Evolutionary conservation across 2,113 vertebrate species (phyloP), one percentile per base, ranked within the genome.

Genomic region (Girardinichthys multiradiatus): DNA sequence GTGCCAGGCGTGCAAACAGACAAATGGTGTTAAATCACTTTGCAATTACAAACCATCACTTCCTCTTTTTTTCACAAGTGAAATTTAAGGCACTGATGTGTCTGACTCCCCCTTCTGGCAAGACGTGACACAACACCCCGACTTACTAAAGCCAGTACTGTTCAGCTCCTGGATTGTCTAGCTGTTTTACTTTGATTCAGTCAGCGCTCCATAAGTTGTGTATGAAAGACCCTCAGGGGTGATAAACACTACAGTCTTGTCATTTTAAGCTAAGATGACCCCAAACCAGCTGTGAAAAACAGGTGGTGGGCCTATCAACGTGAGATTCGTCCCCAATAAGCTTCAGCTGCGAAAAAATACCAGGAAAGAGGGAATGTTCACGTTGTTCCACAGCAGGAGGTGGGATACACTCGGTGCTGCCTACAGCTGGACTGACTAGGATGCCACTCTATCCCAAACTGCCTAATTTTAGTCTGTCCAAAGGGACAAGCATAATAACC

Each of bases 391-490:
- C 68, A 76, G 71, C 54, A n/a, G 28, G 54, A 24, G 37, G 67
- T 76, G 71, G 63, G 57, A 72, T 35, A 71, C 83, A 79, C 76
- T 81, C 64, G 61, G n/a, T 81, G 88, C 82, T 74, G 77, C 86
- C 62, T 69, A 80, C 84, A 91, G 91, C 88, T 87, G 86, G 90
- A 88, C 84, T 88, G 87, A 88, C 63, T 68, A 79, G 63, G 70
- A 90, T 86, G 84, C 91, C 84, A 90, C 83, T 86, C 87, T 80
- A 15, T 82, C 80, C 26, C 74, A 87, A 87, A 91, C 91, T 89
- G 91, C 90, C 88, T 92, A 85, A 86, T 85, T 84, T 86, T 67
- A 70, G 58, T 79, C 85, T 89, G 86, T 87, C 87, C 76, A 72
- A 74, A 84, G 81, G 65, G 79, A 82, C 76, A 76, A 77, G 70